Base-by-base conservation (phyloP, 2,797 vertebrate species). In the Darevskia mixta region DNA sequence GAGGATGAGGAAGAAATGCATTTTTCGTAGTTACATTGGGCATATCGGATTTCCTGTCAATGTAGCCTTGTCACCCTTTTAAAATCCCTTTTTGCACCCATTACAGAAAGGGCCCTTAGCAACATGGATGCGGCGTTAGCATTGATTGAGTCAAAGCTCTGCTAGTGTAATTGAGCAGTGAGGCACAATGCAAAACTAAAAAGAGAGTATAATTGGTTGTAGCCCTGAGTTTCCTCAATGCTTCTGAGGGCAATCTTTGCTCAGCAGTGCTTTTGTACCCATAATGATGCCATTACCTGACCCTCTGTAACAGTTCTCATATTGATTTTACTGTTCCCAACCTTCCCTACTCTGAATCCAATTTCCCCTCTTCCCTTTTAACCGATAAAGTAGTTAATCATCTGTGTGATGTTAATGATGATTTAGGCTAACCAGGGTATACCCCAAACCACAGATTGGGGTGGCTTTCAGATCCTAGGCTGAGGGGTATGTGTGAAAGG, bases 91-190 rank as follows among this genome's bases (percentile, higher is more conserved):
- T 55, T 0, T 76, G 82, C 69, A 15, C 76, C 64, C 58, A 73
- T 58, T 82, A 87, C 90, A 85, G 87, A 55, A 90, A 66, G 45
- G 85, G 79, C 35, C 64, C 86, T 90, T 43, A 38, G 10, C 71
- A 87, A 85, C 0, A 0, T 87, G 9, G 72, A 55, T 1, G 0
- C 85, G 84, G 83, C 43, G 64, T 32, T 66, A 58, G 55, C 83
- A 93, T 89, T 90, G 90, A 92, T 90, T 75, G 90, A 92, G 91
- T 91, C n/a, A 67, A 85, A 73, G 64, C 64, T 88, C 75, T 72
- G 79, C 58, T 27, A 2, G 78, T 77, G 78, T 61, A 91, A 88
- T 45, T 20, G 45, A 73, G 79, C 0, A 3, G 75, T 77, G 90
- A 84, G 83, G 85, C 82, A 83, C 89, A 90, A 88, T 79, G 80